Evolutionary conservation across 2,797 vertebrate genomes (phyloP).

Genomic region (Gambusia yucatana): DNA sequence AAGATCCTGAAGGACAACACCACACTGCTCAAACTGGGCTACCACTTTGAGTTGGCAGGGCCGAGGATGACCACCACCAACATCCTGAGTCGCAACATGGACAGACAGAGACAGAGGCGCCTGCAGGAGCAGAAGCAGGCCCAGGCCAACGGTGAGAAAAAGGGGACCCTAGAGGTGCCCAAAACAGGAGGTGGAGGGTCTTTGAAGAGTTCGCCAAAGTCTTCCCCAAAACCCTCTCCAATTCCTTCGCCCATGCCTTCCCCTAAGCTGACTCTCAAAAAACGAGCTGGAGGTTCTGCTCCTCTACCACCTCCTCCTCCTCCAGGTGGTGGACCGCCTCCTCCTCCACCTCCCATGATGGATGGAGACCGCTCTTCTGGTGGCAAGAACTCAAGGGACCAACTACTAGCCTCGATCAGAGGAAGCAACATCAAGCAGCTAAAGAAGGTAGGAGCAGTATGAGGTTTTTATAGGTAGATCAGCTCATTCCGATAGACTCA

Average conservation of each 20-base stretch:
- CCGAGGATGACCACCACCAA: slow-evolving; percentile 97
- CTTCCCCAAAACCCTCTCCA: slow-evolving; percentile 84
- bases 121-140: slow-evolving; percentile 92
- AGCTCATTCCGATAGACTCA: slow-evolving; percentile 14
- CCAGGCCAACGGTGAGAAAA: slow-evolving; percentile 88
- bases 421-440: slow-evolving; percentile 88
- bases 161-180: slow-evolving; percentile 86
- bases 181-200: slow-evolving; percentile 78
- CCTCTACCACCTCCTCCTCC: slow-evolving; percentile 77
- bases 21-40: slow-evolving; percentile 94
- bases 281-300: slow-evolving; percentile 54
- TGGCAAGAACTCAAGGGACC: slow-evolving; percentile 92
- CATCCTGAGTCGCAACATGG: slow-evolving; percentile 98
- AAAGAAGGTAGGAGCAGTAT: slow-evolving; percentile 86
- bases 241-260: slow-evolving; percentile 83
- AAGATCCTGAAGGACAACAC: slow-evolving; percentile 95
- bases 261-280: slow-evolving; percentile 86
- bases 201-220: slow-evolving; percentile 81
- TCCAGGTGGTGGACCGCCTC: slow-evolving; percentile 70
- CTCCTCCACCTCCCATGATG: slow-evolving; percentile 83
- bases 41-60: slow-evolving; percentile 95
- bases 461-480: not conserved
- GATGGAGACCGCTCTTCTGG: slow-evolving; percentile 83
- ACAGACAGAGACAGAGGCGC: slow-evolving; percentile 92
- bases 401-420: slow-evolving; percentile 94